phyloP scores from a whole-genome alignment of 2,888 invertebrate genomes.

The Xylophagus ater region DNA sequence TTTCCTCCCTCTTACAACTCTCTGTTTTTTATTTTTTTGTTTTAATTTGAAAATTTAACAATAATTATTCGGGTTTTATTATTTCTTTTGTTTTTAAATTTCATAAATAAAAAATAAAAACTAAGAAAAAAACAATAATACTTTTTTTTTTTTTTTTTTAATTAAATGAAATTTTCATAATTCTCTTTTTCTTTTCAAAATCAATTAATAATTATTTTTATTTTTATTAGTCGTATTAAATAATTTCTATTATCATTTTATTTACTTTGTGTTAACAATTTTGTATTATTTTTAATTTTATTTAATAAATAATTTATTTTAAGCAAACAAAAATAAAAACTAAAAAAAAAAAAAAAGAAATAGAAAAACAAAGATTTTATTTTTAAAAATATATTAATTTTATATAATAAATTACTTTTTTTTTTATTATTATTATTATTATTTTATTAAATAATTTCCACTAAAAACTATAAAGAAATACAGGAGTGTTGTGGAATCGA shows the following conservation, averaged over 20 bases:
- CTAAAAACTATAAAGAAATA: no score
- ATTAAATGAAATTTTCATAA: no score
- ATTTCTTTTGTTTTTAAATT: no score
- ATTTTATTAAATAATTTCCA: no score
- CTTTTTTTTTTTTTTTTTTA: no score
- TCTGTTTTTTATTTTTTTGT: no score
- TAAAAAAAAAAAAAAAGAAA: slow-evolving; percentile 4
- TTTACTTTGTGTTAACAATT: slow-evolving; percentile 14
- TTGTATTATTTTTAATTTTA: slow-evolving; percentile 12
- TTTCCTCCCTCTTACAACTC: no score
- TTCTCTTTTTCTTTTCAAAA: no score
- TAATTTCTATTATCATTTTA: slow-evolving; percentile 9
- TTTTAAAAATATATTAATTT: slow-evolving; percentile 10
- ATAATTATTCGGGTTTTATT: no score
- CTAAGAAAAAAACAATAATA: neutral
- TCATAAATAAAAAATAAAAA: neutral
- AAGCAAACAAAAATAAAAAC: slow-evolving; percentile 8
- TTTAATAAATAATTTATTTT: slow-evolving; percentile 17
- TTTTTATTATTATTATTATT: slow-evolving; percentile 1
- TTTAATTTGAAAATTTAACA: no score
- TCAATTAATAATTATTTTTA: slow-evolving; percentile 5
- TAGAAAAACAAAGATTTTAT: slow-evolving; percentile 11
- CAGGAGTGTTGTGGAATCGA: neutral
- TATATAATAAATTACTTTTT: slow-evolving; percentile 3
- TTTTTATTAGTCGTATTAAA: slow-evolving; percentile 9